A percentile compares a stretch with the other conserved stretches of the same genome.
Conservation (phyloP, 2,113 vertebrate genomes). For the Mus spicilegus region DNA sequence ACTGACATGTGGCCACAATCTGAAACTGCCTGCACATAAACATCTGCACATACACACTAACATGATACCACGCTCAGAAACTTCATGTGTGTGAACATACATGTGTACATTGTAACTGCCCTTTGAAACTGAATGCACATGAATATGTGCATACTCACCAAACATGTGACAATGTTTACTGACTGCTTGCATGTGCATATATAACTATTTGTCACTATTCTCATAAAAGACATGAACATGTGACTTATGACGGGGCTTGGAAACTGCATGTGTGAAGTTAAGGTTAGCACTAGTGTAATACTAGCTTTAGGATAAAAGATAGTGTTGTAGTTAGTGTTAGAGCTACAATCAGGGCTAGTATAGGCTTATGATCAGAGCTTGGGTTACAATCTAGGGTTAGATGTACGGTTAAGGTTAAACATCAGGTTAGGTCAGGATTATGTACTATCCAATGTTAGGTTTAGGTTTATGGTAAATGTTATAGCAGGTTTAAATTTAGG, state of each 20-base stretch:
- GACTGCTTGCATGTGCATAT: background rate
- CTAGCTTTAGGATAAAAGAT: background rate
- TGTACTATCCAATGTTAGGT: background rate
- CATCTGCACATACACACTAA: no score
- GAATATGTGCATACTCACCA: background rate
- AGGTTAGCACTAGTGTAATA: background rate
- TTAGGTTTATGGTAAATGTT: background rate
- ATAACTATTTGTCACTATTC: background rate
- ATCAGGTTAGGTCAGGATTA: background rate
- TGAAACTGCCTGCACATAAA: no score
- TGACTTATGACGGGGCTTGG: background rate
- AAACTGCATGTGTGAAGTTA: background rate
- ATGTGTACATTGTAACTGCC: background rate
- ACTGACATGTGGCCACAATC: no score
- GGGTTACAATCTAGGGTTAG: background rate
- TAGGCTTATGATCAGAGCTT: background rate
- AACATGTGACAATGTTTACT: background rate
- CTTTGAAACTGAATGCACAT: background rate
- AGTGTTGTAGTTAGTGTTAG: background rate
- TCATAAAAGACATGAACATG: background rate
- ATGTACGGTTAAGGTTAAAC: background rate
- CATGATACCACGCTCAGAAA: background rate
- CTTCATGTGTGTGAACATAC: background rate
- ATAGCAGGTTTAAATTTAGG: background rate
- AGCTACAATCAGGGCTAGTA: background rate